Conservation (phyloP, 2,888 invertebrate species). For the Mythimna pallens region DNA sequence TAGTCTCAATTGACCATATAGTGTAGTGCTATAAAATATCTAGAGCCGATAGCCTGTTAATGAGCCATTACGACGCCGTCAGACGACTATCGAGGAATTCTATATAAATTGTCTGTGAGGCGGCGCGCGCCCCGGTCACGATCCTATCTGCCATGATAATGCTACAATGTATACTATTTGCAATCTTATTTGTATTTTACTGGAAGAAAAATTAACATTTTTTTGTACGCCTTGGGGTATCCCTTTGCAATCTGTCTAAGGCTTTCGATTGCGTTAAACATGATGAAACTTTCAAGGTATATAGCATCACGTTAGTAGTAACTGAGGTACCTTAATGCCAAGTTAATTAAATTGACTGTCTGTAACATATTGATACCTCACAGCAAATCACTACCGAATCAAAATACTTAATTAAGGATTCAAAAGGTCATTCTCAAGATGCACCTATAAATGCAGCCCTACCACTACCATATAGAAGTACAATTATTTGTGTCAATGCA, state of each 20-base stretch:
- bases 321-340: neutral
- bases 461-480: slow-evolving; percentile 42
- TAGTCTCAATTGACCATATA: slow-evolving; percentile 24
- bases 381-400: slow-evolving; percentile 33
- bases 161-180: slow-evolving; percentile 46
- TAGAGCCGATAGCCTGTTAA: slow-evolving; percentile 51
- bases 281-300: neutral
- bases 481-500: slow-evolving; percentile 49
- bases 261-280: slow-evolving; percentile 19
- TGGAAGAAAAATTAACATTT: slow-evolving; percentile 13
- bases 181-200: slow-evolving; percentile 37
- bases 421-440: slow-evolving; percentile 54
- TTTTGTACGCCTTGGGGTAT: slow-evolving; percentile 5
- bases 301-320: neutral
- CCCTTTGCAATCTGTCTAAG: slow-evolving; percentile 2
- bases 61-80: slow-evolving; percentile 51
- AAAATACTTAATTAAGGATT: slow-evolving; percentile 31
- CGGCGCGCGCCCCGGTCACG: slow-evolving; percentile 72
- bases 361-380: slow-evolving; percentile 24
- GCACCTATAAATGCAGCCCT: slow-evolving; percentile 39
- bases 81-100: slow-evolving; percentile 64
- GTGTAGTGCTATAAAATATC: slow-evolving; percentile 47
- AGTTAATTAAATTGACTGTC: slow-evolving; percentile 18
- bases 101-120: slow-evolving; percentile 64
- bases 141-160: slow-evolving; percentile 71